phyloP scores from a whole-genome alignment of 2,797 vertebrate species.

The Rhodeus uyekii region DNA sequence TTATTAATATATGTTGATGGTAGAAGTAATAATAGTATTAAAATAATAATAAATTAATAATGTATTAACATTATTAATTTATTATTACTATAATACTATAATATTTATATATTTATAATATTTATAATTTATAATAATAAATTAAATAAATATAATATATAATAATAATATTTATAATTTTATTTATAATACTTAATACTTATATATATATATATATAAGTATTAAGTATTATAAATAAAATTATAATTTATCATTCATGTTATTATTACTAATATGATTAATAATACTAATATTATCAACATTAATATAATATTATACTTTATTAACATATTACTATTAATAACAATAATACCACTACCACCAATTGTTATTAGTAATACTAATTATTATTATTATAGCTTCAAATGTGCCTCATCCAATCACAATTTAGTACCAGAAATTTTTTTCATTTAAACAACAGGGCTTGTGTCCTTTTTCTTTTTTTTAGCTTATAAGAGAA shows the following conservation, averaged over 20 bases:
- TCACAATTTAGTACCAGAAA: not conserved
- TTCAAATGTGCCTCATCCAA: not conserved
- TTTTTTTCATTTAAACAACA: not conserved
- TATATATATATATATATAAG: not conserved
- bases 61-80: too few species aligned
- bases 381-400: too few species aligned
- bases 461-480: not conserved
- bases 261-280: not conserved
- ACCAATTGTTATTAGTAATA: too few species aligned
- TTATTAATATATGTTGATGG: not conserved
- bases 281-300: not conserved
- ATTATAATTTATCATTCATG: not conserved
- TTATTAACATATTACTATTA: too few species aligned
- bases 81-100: too few species aligned
- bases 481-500: not conserved
- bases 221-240: not conserved
- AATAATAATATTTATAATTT: not conserved
- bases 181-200: not conserved
- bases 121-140: not conserved
- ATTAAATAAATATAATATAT: not conserved
- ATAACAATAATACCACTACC: too few species aligned
- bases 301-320: not conserved
- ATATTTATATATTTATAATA: not conserved
- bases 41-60: not conserved
- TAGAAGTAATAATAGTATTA: not conserved